These are phyloP conservation scores for Centropus unirufus DNA, from an alignment of 2,113 vertebrate genomes.

Conservation along the genomic window DNA sequence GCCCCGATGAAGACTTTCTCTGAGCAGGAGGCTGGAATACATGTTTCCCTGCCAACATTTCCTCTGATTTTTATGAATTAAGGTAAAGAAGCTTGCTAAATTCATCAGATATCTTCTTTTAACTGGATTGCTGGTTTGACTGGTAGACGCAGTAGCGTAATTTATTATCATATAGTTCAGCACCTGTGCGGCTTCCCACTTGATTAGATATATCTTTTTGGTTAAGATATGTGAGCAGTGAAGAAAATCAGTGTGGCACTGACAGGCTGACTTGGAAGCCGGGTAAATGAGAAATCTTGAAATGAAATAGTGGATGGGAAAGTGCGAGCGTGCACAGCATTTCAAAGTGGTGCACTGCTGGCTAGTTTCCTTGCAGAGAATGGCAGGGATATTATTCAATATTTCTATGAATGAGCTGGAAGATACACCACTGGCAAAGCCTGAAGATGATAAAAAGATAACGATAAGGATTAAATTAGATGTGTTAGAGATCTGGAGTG, in stretches of 20 bases:
- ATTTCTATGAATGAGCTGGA: background rate
- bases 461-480: background rate
- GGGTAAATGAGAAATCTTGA: background rate
- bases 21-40: background rate
- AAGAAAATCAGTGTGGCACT: background rate
- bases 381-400: background rate
- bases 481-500: background rate
- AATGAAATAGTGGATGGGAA: background rate
- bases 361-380: background rate
- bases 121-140: background rate
- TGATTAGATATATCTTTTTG: background rate
- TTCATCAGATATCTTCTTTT: background rate
- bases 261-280: background rate
- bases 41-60: background rate
- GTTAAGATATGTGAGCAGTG: background rate
- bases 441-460: background rate
- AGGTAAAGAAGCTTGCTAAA: background rate
- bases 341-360: background rate
- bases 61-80: background rate
- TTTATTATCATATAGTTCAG: background rate
- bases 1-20: background rate
- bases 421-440: background rate
- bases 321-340: background rate
- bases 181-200: rapidly evolving
- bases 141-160: background rate